Evolutionary conservation across 2,113 vertebrate species (phyloP), one percentile per base, ranked within the genome.

Genomic region (Actenoides lindsayi): DNA sequence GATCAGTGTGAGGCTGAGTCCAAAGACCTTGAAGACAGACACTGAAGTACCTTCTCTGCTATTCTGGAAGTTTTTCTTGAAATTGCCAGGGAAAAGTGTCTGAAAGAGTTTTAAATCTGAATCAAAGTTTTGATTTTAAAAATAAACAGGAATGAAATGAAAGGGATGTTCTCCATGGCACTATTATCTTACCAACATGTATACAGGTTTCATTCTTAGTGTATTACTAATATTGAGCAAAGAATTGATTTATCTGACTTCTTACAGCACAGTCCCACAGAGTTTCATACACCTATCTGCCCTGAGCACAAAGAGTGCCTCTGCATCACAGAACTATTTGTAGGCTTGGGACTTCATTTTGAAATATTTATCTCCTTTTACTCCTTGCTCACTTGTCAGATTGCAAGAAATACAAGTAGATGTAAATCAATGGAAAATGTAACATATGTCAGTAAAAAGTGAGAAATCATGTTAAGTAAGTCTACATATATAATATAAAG

Each of bases 21-120:
- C 3, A 35, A 69, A 9, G 19, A 25, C 10, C 13, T 53, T 37
- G 21, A 62, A 90, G 42, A 59, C 15, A 31, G 0, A 0, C 2
- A 1, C 10, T 90, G 51, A 70, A 70, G 16, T 16, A 70, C 16
- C 8, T 70, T 60, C 10, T 89, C 10, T 62, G 5, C n/a, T 50
- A 23, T 50, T 24, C 48, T 50, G 63, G 14, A 51, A 15, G 31
- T 44, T 28, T 41, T 7, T 63, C 28, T 8, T 53, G 13, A 60
- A 82, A 57, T 53, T 39, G 10, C 24, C 41, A 50, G 18, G 2
- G 7, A 42, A 46, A 75, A 75, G 0, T 57, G 13, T 24, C 57
- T 80, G 39, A 10, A 65, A 56, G 35, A 8, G 5, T 41, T 74
- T 73, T 50, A 88, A 54, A 88, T 33, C 16, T 77, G 50, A 90